phyloP scores from a whole-genome alignment of 2,797 vertebrate species.

The Setipinna tenuifilis region DNA sequence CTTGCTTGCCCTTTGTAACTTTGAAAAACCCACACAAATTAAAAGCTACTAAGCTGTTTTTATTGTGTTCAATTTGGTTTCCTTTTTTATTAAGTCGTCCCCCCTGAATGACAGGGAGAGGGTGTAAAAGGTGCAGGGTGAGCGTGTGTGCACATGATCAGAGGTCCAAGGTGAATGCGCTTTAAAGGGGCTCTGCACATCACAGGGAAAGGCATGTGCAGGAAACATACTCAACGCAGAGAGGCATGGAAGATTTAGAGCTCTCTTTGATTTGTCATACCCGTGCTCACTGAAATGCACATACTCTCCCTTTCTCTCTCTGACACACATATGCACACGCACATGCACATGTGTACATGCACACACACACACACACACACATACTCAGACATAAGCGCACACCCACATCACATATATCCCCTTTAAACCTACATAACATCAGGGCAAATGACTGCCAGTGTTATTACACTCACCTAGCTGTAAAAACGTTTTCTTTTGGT shows the following conservation, averaged over 20 bases:
- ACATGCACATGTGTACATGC: conserved; percentile 48
- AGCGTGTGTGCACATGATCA: conserved; percentile 72
- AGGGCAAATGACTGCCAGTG: conserved; percentile 43
- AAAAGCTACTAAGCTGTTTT: conserved; percentile 35
- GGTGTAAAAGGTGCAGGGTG: conserved; percentile 72
- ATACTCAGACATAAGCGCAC: not conserved
- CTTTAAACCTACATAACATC: conserved; percentile 51
- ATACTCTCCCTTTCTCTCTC: conserved; percentile 49
- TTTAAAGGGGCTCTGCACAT: conserved; percentile 71
- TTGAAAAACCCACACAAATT: conserved; percentile 42
- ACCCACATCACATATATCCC: conserved; percentile 17
- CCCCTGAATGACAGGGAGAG: conserved; percentile 62
- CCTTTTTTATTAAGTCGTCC: conserved; percentile 64
- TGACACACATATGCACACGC: conserved; percentile 20
- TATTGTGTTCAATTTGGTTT: conserved; percentile 7
- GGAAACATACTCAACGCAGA: conserved; percentile 59
- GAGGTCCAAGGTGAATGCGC: conserved; percentile 65
- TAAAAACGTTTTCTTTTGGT: conserved; percentile 33
- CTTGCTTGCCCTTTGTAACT: conserved; percentile 55
- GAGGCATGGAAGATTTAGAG: conserved; percentile 62
- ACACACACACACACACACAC: conserved; percentile 16
- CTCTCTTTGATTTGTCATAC: conserved; percentile 61
- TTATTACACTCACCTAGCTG: conserved; percentile 31
- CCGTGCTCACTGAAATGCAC: conserved; percentile 11
- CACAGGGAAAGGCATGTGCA: conserved; percentile 59